A percentile compares a stretch with the other conserved stretches of the same genome.
Evolutionary conservation across 2,113 vertebrate species (phyloP).

Genomic region (Acrocephalus arundinaceus): DNA sequence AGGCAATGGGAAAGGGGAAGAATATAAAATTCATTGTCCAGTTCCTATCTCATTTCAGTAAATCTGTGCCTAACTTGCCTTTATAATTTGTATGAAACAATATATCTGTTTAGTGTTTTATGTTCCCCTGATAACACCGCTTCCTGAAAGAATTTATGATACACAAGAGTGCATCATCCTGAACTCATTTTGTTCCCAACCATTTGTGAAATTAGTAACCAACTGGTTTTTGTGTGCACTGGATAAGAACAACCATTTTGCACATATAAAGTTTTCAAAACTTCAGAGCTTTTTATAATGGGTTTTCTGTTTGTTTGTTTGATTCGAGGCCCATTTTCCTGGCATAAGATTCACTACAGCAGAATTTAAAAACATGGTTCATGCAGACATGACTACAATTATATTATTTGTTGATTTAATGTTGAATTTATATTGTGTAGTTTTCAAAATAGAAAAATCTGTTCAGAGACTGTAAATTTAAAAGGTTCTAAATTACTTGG

Average conservation of each 20-base stretch:
- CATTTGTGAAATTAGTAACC: conserved; percentile 23
- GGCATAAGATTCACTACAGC: not conserved
- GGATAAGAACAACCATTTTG: not conserved
- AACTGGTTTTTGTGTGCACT: conserved; percentile 5
- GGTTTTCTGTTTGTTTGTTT: not conserved
- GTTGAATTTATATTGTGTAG: not conserved
- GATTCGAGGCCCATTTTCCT: not conserved
- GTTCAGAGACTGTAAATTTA: not conserved
- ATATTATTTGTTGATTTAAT: not conserved
- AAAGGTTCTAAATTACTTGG: not conserved
- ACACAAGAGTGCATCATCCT: not conserved
- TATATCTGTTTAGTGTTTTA: not conserved
- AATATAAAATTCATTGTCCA: not conserved
- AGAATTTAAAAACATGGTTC: not conserved
- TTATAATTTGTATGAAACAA: not conserved
- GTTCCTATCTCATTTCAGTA: not conserved
- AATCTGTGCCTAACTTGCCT: not conserved
- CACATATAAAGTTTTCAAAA: conserved; percentile 13
- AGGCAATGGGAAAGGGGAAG: not conserved
- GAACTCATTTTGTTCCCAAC: not conserved
- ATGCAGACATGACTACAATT: not conserved
- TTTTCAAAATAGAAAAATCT: not conserved
- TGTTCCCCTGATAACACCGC: not conserved
- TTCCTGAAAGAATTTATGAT: not conserved
- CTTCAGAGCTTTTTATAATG: not conserved